Evolutionary conservation across 2,113 vertebrate genomes (phyloP), one percentile per base, ranked within the genome.

Genomic region (Kryptolebias marmoratus): DNA sequence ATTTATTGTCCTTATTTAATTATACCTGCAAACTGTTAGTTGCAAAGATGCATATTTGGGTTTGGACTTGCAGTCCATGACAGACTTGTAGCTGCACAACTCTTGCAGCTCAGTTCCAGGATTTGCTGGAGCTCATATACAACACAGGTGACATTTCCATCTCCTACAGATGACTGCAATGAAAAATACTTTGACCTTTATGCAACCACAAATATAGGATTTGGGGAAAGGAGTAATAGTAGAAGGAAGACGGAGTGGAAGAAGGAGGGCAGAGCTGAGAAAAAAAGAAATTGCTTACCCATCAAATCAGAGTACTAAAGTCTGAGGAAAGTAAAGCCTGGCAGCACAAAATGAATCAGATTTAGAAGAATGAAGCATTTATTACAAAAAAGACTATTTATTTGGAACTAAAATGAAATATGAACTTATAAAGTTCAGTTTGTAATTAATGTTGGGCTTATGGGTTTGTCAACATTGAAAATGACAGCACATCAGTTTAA

Each of bases 121-220:
- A 52, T 83, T 49, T 64, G 69, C 59, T 27, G 48, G 59, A 73
- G 73, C 81, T 88, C 77, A 75, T 80, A 77, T 48, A 71, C 66
- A 78, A 53, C 49, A 7, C 58, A n/a, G 71, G 31, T 91, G 88
- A 81, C 85, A 90, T 90, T 88, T 89, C 62, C 59, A 12, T 71
- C 75, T 82, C 63, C 80, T 81, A 81, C 79, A 75, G 77, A 57
- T 60, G 70, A 70, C 74, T 13, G 64, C 67, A 77, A 87, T 88
- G 73, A 74, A 79, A 85, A 57, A 87, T 86, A 81, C 75, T 77
- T 84, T 88, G 86, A 87, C 88, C 88, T 90, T 90, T 88, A 83
- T 82, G 60, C 60, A 60, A 32, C 61, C 68, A 57, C 74, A 69
- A 75, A 71, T 76, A 58, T 30, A 70, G 71, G 81, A 85, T 77